Conservation (phyloP, 2,113 vertebrate species). For the Epinephelus cyanopodus region DNA sequence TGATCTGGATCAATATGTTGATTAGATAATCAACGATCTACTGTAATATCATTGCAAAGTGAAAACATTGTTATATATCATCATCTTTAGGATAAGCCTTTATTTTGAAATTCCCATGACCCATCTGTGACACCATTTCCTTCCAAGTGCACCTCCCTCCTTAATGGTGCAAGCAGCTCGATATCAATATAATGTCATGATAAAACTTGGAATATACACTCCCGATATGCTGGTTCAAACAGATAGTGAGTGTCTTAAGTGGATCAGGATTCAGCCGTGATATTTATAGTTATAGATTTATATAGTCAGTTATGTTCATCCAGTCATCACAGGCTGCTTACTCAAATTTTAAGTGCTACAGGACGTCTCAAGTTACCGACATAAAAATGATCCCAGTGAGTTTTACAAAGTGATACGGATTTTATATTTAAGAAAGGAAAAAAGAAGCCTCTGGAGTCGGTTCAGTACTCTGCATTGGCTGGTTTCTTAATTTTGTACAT, state of each 20-base stretch:
- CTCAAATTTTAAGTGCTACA: not conserved
- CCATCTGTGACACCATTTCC: too few species aligned
- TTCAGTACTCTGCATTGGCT: not conserved
- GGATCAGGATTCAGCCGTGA: not conserved
- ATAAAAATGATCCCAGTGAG: not conserved
- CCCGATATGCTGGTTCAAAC: too few species aligned
- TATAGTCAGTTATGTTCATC: not conserved
- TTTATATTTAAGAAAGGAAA: not conserved
- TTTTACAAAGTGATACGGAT: not conserved
- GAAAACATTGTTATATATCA: too few species aligned
- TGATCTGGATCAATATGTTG: too few species aligned
- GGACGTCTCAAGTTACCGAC: not conserved
- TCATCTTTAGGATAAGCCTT: too few species aligned
- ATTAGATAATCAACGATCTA: too few species aligned
- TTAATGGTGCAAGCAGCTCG: too few species aligned
- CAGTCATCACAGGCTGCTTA: not conserved
- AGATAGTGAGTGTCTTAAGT: not conserved
- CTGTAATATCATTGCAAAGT: too few species aligned
- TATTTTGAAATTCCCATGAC: too few species aligned
- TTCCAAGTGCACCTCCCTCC: too few species aligned
- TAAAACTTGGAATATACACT: too few species aligned
- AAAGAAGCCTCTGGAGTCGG: not conserved
- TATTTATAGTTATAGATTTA: not conserved
- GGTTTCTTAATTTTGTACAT: not conserved
- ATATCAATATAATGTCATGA: too few species aligned